A percentile compares a stretch with the other conserved stretches of the same genome.
phyloP scores from a whole-genome alignment of 92 coral and sea anemone species.

The Epizoanthus rinbou region DNA sequence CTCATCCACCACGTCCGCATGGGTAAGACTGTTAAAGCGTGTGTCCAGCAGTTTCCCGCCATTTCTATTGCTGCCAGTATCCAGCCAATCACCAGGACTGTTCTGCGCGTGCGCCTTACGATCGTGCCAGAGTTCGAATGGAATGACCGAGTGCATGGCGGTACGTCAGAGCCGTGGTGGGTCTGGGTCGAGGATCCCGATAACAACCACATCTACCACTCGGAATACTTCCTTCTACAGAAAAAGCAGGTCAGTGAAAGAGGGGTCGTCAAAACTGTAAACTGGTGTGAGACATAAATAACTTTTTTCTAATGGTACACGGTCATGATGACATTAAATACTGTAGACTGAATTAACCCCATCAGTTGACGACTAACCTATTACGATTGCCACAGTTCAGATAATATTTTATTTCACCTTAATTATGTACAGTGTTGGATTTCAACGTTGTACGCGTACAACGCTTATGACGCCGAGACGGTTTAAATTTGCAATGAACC shows the following conservation, averaged over 20 bases:
- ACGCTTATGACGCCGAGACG: no score
- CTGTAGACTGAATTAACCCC: no score
- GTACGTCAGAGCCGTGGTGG: slow-evolving; percentile 99
- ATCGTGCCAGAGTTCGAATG: slow-evolving; percentile 92
- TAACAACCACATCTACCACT: slow-evolving; percentile 92
- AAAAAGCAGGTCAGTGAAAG: slow-evolving; percentile 83
- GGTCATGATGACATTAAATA: no score
- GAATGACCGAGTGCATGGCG: slow-evolving; percentile 93
- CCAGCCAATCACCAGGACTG: slow-evolving; percentile 98
- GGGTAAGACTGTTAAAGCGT: slow-evolving; percentile 86
- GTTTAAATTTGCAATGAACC: no score
- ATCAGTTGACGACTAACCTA: no score
- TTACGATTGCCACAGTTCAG: no score
- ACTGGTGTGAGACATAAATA: no score
- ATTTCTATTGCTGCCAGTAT: slow-evolving; percentile 91
- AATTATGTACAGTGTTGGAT: no score
- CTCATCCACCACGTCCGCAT: slow-evolving; percentile 92
- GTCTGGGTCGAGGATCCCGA: slow-evolving; percentile 99
- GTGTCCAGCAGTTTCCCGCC: slow-evolving; percentile 89
- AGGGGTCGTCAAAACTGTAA: no score
- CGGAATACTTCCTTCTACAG: slow-evolving; percentile 91
- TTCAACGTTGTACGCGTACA: no score
- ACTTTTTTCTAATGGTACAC: no score
- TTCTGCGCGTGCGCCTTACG: slow-evolving; percentile 95
- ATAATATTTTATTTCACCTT: no score